Evolutionary conservation across 2,797 vertebrate species (phyloP).

Genomic region (Sebastes minor): DNA sequence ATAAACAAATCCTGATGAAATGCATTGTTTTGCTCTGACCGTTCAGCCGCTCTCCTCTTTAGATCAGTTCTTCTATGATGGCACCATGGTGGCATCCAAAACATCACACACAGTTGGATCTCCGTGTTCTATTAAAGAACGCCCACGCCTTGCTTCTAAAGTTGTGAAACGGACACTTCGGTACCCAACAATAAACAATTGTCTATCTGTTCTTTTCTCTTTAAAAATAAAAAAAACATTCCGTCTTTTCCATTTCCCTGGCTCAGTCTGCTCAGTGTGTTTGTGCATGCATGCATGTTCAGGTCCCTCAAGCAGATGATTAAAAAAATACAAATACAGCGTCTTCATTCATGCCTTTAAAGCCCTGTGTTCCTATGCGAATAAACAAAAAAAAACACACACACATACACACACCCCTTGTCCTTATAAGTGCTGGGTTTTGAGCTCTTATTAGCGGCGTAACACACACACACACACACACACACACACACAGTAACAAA

Average conservation of each 20-base stretch:
- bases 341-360: slow-evolving; percentile 35
- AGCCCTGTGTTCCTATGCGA: slow-evolving; percentile 23
- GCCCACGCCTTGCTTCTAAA: background rate
- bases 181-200: background rate
- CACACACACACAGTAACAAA: background rate
- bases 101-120: background rate
- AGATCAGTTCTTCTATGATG: background rate
- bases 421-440: background rate
- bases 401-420: background rate
- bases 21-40: background rate
- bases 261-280: slow-evolving; percentile 1
- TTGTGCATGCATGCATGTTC: slow-evolving; percentile 30
- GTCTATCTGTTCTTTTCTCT: background rate
- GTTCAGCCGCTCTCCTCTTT: background rate
- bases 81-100: background rate
- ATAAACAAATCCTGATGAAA: background rate
- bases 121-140: background rate
- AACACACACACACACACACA: background rate
- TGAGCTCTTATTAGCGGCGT: background rate
- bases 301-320: slow-evolving; percentile 56
- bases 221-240: background rate
- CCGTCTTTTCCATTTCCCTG: background rate
- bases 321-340: slow-evolving; percentile 43
- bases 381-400: slow-evolving; percentile 5
- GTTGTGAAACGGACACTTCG: background rate